phyloP scores from a whole-genome alignment of 2,888 invertebrate species.

The Macaria liturata region DNA sequence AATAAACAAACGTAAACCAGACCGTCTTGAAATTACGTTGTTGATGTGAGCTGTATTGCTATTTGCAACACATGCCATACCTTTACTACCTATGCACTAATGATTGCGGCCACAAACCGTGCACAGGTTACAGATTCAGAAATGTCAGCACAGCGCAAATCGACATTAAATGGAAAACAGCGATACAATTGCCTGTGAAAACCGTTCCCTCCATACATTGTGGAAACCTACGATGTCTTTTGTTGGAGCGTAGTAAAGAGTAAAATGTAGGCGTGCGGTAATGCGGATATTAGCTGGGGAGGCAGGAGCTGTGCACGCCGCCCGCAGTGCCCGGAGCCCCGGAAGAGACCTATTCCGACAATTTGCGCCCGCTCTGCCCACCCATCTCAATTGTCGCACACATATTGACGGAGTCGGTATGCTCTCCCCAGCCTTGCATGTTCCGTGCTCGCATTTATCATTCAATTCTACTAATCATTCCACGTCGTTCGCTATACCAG shows the following conservation, averaged over 20 bases:
- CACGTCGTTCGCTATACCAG: conserved; percentile 4
- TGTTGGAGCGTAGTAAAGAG: conserved; percentile 22
- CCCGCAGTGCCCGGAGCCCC: conserved; percentile 35
- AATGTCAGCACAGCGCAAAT: too few relatives aligned
- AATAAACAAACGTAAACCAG: too few relatives aligned
- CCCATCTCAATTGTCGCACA: conserved; percentile 52
- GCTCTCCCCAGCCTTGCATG: conserved; percentile 39
- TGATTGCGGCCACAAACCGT: too few relatives aligned
- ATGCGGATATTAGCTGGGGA: conserved; percentile 28
- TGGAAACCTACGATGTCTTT: background rate
- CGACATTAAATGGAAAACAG: too few relatives aligned
- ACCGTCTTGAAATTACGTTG: too few relatives aligned
- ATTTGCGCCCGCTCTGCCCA: conserved; percentile 52
- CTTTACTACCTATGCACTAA: too few relatives aligned
- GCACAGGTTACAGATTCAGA: too few relatives aligned
- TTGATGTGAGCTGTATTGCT: too few relatives aligned
- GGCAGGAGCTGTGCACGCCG: conserved; percentile 20
- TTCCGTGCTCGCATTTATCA: conserved; percentile 17
- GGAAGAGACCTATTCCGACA: conserved; percentile 63
- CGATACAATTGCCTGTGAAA: too few relatives aligned
- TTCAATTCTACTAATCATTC: conserved; percentile 9
- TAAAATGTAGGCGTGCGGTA: conserved; percentile 24
- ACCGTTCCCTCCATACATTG: too few relatives aligned
- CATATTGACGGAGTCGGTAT: conserved; percentile 44
- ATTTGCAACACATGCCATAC: too few relatives aligned